Evolutionary conservation across 2,888 invertebrate species (phyloP), one percentile per base, ranked within the genome.

Genomic region (Molorchus minor): DNA sequence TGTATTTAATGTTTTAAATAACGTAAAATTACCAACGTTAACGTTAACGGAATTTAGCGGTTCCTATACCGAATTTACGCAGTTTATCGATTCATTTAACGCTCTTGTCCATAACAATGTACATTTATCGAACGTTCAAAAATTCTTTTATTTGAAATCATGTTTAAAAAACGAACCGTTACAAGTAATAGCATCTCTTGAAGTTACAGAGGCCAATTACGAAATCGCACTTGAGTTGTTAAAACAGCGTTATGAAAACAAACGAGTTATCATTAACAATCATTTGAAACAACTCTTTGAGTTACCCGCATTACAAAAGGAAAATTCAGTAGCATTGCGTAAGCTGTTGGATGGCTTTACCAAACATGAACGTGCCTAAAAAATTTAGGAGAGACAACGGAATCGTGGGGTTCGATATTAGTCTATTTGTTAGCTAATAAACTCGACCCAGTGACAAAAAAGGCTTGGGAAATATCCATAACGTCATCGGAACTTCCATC

Each of bases 371-470:
- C 17, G 33, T 12, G 30, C 46, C 0, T 46, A 1, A 33, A 46
- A 33, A 33, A 16, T 19, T 8, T 46, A 12, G 46, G 30, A 13
- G 16, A 45, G 16, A 21, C 25, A 13, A 20, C 17, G 4, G 40
- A 52, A 16, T 10, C 51, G 17, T 65, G 63, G 61, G 58, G 63
- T 25, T 49, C 58, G 10, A 8, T 63, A 10, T 29, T 65, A 38
- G 47, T 64, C 3, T 56, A 61, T 45, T 20, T 58, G 12, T 21
- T 65, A 17, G 43, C 54, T 1, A 43, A 33, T 45, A 63, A 63
- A 51, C 33, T 65, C 21, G 58, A 61, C 16, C 10, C 40, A 12
- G 33, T 35, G 13, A 56, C 56, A 3, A 20, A 40, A n/a, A 38
- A 40, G 13, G 61, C 59, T 10, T 63, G 60, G 57, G 60, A 60